Percentiles rank a stretch among this genome's conserved stretches.
These are phyloP conservation scores for Pseudomyrmex concolor DNA, from an alignment of 1,140 invertebrate genomes.

Conservation along the genomic window DNA sequence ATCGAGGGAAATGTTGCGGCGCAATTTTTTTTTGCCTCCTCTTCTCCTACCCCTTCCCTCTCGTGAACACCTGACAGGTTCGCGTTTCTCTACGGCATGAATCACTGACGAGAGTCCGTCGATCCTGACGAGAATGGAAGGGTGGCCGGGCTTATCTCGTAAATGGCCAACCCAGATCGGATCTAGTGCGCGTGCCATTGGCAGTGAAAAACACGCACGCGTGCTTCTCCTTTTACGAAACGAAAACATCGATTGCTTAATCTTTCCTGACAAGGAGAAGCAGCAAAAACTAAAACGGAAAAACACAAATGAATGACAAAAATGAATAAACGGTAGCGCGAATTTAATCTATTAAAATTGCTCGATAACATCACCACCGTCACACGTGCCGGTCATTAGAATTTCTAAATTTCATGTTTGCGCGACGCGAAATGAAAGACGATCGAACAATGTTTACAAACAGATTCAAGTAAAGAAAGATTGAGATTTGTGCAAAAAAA, in stretches of 20 bases:
- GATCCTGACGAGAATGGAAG: conserved; percentile 20
- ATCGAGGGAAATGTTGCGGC: conserved; percentile 17
- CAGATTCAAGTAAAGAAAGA: too few relatives aligned
- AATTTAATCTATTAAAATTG: conserved; percentile 64
- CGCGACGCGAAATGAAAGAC: too few relatives aligned
- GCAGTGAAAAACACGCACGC: conserved; percentile 84
- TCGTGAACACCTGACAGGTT: neutral
- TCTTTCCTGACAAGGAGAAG: conserved; percentile 69
- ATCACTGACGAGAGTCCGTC: conserved; percentile 55
- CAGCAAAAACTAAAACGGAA: conserved; percentile 60
- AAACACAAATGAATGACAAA: too few relatives aligned
- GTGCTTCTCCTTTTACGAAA: conserved; percentile 82
- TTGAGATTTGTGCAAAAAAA: too few relatives aligned
- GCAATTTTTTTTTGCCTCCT: conserved; percentile 17
- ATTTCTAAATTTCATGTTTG: too few relatives aligned
- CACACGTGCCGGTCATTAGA: too few relatives aligned
- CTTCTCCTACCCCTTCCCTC: neutral
- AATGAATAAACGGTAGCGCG: neutral
- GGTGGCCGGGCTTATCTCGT: conserved; percentile 58
- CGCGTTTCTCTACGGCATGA: conserved; percentile 53
- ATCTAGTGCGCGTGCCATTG: conserved; percentile 78
- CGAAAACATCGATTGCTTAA: conserved; percentile 82
- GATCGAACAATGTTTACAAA: too few relatives aligned
- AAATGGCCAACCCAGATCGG: conserved; percentile 67
- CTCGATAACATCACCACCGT: neutral